A percentile compares a stretch with the other conserved stretches of the same genome.
phyloP scores from a whole-genome alignment of 2,888 invertebrate species.

The Calliopum simillimum region DNA sequence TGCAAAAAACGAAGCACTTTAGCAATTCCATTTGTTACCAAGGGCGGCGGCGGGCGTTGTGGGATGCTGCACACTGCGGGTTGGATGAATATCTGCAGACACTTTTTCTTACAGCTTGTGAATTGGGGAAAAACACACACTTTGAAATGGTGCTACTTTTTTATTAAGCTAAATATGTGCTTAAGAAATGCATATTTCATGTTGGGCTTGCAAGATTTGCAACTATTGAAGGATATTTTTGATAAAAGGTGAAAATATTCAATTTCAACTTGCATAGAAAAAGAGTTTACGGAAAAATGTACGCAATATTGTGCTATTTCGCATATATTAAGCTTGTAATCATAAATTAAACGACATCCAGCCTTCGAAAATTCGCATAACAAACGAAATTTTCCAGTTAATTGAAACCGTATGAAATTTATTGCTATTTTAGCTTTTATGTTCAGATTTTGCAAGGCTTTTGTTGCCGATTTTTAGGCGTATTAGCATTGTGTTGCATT shows the following conservation, averaged over 20 bases:
- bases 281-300: no score
- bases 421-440: slow-evolving; percentile 35
- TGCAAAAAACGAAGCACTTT: background rate
- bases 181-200: background rate
- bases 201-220: no score
- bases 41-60: background rate
- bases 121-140: background rate
- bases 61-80: background rate
- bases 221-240: no score
- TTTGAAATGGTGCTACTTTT: background rate
- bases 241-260: no score
- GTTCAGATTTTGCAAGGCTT: background rate
- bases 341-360: slow-evolving; percentile 25
- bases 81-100: background rate
- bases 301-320: no score
- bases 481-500: no score
- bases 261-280: no score
- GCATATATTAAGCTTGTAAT: background rate
- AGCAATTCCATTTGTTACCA: background rate
- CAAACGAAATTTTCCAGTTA: slow-evolving; percentile 27
- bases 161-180: background rate
- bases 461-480: background rate
- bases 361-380: background rate
- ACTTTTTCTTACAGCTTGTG: background rate
- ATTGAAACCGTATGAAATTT: slow-evolving; percentile 44